Conservation (phyloP, 2,888 invertebrate species). For the Itoplectis maculator region DNA sequence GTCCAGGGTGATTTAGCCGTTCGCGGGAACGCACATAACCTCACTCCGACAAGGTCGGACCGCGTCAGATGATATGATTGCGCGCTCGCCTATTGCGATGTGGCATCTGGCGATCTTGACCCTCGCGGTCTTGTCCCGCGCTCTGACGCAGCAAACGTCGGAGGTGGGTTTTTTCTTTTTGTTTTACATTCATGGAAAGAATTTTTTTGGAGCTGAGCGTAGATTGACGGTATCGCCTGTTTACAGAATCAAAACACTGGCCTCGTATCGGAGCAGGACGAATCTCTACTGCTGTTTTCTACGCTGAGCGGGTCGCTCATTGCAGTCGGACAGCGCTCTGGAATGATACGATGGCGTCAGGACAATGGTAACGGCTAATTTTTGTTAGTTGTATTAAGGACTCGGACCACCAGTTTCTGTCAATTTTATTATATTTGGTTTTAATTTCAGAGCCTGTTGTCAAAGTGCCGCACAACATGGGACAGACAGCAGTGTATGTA, state of each 20-base stretch:
- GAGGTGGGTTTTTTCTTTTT: constrained; percentile 58
- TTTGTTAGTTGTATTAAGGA: no score
- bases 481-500: constrained; percentile 85
- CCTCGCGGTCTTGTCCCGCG: constrained; percentile 62
- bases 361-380: constrained; percentile 90
- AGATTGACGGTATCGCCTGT: neutral
- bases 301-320: constrained; percentile 97
- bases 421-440: constrained; percentile 35
- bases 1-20: constrained; percentile 23
- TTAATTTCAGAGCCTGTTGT: constrained; percentile 93
- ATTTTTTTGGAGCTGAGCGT: no score
- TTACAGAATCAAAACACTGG: constrained; percentile 77
- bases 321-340: constrained; percentile 94
- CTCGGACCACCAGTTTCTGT: no score
- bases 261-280: constrained; percentile 80
- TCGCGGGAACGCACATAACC: constrained; percentile 57
- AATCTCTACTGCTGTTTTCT: constrained; percentile 90
- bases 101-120: constrained; percentile 41
- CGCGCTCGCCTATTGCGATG: constrained; percentile 40
- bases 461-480: constrained; percentile 90
- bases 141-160: constrained; percentile 64
- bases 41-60: constrained; percentile 29
- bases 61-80: constrained; percentile 50
- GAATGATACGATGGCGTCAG: constrained; percentile 95
- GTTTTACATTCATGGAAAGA: no score